Percentiles rank a stretch among this genome's conserved stretches.
phyloP scores from a whole-genome alignment of 2,888 invertebrate genomes.

The Ectemnius cavifrons region DNA sequence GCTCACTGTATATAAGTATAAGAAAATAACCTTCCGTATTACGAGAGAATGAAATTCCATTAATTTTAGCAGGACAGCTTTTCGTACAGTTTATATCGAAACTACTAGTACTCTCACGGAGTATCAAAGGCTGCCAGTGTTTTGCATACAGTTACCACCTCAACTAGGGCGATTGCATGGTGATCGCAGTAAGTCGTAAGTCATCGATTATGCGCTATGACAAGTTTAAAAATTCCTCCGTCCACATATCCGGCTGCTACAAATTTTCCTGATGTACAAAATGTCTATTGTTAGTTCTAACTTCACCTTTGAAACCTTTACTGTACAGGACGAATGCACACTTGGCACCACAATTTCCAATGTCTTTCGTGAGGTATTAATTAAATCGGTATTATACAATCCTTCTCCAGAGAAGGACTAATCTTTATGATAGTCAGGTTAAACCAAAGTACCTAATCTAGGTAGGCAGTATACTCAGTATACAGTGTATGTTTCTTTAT shows the following conservation, averaged over 20 bases:
- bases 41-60: slow-evolving; percentile 23
- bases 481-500: slow-evolving; percentile 30
- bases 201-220: slow-evolving; percentile 12
- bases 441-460: slow-evolving; percentile 1
- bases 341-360: slow-evolving; percentile 21
- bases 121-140: slow-evolving; percentile 38
- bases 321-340: slow-evolving; percentile 35
- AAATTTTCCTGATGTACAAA: slow-evolving; percentile 45
- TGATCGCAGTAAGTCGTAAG: not conserved
- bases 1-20: slow-evolving; percentile 57
- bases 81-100: slow-evolving; percentile 45
- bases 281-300: slow-evolving; percentile 32
- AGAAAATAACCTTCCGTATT: slow-evolving; percentile 34
- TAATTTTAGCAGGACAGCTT: slow-evolving; percentile 41
- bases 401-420: not conserved
- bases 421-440: slow-evolving; percentile 7
- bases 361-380: slow-evolving; percentile 31
- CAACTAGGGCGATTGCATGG: too few relatives aligned
- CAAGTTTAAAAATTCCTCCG: slow-evolving; percentile 51
- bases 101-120: slow-evolving; percentile 24
- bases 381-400: too few relatives aligned
- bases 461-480: slow-evolving; percentile 16
- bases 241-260: slow-evolving; percentile 48
- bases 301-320: slow-evolving; percentile 21
- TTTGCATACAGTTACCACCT: not conserved